phyloP scores from a whole-genome alignment of 2,888 invertebrate genomes.

The Selenia dentaria region DNA sequence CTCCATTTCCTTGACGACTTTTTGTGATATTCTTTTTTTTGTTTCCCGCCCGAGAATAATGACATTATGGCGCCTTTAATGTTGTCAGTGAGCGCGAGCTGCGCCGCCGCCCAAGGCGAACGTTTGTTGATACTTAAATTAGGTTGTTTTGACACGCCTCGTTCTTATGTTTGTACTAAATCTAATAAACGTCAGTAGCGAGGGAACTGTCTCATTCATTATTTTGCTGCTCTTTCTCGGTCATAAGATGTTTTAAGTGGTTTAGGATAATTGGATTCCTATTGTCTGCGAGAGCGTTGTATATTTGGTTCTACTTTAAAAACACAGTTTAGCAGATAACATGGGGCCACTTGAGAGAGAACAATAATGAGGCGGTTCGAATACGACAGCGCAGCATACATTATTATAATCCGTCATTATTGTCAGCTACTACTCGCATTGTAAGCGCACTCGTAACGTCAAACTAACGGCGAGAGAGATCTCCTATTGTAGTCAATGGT shows the following conservation, averaged over 20 bases:
- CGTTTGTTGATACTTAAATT: conserved; percentile 85
- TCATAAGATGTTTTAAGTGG: conserved; percentile 53
- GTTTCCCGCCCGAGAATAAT: conserved; percentile 81
- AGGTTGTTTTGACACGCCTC: conserved; percentile 84
- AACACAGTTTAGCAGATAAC: conserved; percentile 12
- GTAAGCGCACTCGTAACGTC: conserved; percentile 67
- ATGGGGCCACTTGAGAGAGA: conserved; percentile 32
- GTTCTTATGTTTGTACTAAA: conserved; percentile 82
- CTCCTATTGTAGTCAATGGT: conserved; percentile 79
- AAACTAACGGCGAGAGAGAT: conserved; percentile 44
- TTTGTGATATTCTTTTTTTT: conserved; percentile 77
- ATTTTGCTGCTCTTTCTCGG: conserved; percentile 49
- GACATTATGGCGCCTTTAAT: conserved; percentile 84
- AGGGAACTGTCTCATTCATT: conserved; percentile 70
- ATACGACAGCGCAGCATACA: conserved; percentile 52
- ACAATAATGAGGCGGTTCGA: conserved; percentile 57
- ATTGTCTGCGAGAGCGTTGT: conserved; percentile 26
- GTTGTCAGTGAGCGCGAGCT: conserved; percentile 78
- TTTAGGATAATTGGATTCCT: conserved; percentile 43
- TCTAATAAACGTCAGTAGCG: conserved; percentile 79
- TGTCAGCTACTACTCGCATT: conserved; percentile 71
- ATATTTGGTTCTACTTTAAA: conserved; percentile 3
- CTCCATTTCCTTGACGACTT: conserved; percentile 74
- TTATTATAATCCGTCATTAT: conserved; percentile 72
- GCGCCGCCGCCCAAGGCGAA: conserved; percentile 79